phyloP scores from a whole-genome alignment of 2,113 vertebrate genomes.

The Calyptommatus sinebrachiatus region DNA sequence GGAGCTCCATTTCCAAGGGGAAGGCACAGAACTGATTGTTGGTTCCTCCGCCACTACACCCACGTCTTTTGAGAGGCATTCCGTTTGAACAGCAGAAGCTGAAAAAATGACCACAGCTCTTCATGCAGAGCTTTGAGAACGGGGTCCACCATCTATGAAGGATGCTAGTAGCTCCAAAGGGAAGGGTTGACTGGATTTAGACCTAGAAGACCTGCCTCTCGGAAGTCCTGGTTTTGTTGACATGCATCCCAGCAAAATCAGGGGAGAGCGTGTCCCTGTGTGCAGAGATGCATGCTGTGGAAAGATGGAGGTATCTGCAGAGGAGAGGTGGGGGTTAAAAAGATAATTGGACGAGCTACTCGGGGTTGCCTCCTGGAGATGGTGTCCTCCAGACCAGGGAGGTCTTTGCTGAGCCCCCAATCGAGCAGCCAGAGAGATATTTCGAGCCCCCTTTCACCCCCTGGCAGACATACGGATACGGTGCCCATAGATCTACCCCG shows the following conservation, averaged over 20 bases:
- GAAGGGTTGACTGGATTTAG: too few relatives aligned
- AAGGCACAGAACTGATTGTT: neutral
- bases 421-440: neutral
- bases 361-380: neutral
- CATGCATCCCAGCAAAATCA: neutral
- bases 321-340: neutral
- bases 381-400: neutral
- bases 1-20: neutral
- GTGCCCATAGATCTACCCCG: neutral
- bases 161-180: neutral
- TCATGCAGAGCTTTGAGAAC: neutral
- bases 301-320: neutral
- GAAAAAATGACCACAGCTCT: neutral
- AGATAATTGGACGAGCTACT: too few relatives aligned
- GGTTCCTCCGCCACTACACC: too few relatives aligned
- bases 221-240: too few relatives aligned
- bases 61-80: neutral
- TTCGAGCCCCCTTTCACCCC: neutral
- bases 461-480: too few relatives aligned
- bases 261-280: too few relatives aligned
- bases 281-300: too few relatives aligned
- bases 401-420: neutral
- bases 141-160: neutral
- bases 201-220: too few relatives aligned
- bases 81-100: neutral